These are phyloP conservation scores for Stomorhina lunata DNA, from an alignment of 2,888 invertebrate genomes.

Conservation along the genomic window DNA sequence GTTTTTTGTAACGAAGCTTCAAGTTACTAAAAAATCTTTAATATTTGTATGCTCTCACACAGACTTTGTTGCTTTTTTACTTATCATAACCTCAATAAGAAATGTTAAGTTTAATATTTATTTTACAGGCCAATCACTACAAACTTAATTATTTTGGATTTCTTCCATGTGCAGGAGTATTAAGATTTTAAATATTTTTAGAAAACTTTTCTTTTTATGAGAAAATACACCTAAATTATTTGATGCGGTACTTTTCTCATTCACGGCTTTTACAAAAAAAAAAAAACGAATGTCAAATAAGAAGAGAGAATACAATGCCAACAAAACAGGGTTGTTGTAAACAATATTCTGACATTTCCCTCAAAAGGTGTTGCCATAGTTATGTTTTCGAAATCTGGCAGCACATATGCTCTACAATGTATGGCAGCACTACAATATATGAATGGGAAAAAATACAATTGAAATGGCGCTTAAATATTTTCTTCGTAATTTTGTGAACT, in stretches of 20 bases:
- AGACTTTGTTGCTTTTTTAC: slow-evolving; percentile 13
- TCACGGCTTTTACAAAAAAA: slow-evolving; percentile 29
- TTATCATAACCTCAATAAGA: slow-evolving; percentile 63
- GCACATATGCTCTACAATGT: too few species aligned
- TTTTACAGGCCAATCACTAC: not conserved
- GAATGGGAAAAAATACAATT: too few species aligned
- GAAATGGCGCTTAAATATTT: too few species aligned
- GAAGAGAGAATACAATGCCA: slow-evolving; percentile 25
- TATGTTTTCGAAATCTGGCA: not conserved
- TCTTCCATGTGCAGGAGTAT: too few species aligned
- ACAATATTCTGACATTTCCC: not conserved
- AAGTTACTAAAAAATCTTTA: not conserved
- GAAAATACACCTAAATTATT: slow-evolving; percentile 14
- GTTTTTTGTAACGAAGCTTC: not conserved
- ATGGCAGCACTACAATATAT: too few species aligned
- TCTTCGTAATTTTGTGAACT: too few species aligned
- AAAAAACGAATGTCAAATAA: slow-evolving; percentile 36
- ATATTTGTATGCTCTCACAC: slow-evolving; percentile 12
- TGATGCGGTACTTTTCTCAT: slow-evolving; percentile 32
- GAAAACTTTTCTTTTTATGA: not conserved
- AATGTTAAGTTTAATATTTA: not conserved
- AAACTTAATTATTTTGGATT: not conserved
- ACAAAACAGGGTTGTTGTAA: slow-evolving; percentile 27
- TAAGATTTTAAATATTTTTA: not conserved
- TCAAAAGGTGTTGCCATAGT: not conserved